These are phyloP conservation scores for Leistus spinibarbis DNA, from an alignment of 2,888 invertebrate species.

Conservation along the genomic window DNA sequence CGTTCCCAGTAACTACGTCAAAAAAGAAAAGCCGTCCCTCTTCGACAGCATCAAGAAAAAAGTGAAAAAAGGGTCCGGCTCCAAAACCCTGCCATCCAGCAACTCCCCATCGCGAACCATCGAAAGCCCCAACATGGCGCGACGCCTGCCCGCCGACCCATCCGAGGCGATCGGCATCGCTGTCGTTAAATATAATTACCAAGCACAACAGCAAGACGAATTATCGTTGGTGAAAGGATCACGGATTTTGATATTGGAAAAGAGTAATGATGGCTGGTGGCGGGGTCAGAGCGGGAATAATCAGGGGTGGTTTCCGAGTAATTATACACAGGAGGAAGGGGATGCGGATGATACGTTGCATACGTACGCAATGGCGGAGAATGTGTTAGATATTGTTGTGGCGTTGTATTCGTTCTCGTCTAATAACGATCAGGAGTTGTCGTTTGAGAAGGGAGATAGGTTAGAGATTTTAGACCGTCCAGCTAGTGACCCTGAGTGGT, in stretches of 20 bases:
- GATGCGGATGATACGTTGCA: slow-evolving; percentile 86
- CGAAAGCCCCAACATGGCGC: slow-evolving; percentile 77
- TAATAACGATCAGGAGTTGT: slow-evolving; percentile 93
- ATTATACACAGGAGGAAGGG: slow-evolving; percentile 94
- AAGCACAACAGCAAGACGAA: slow-evolving; percentile 71
- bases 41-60: slow-evolving; percentile 94
- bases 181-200: slow-evolving; percentile 94
- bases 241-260: slow-evolving; percentile 92
- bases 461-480: slow-evolving; percentile 96
- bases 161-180: slow-evolving; percentile 87
- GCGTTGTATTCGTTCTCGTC: slow-evolving; percentile 94
- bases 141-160: slow-evolving; percentile 79
- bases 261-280: slow-evolving; percentile 99
- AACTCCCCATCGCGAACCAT: slow-evolving; percentile 80
- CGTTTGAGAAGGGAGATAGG: slow-evolving; percentile 95
- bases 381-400: slow-evolving; percentile 94
- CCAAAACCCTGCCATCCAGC: slow-evolving; percentile 84
- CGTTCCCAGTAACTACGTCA: slow-evolving; percentile 99
- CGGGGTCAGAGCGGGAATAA: slow-evolving; percentile 80
- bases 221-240: slow-evolving; percentile 93
- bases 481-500: slow-evolving; percentile 98
- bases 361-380: slow-evolving; percentile 93
- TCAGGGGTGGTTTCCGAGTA: slow-evolving; percentile 96
- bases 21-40: slow-evolving; percentile 94
- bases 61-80: slow-evolving; percentile 81